These are phyloP conservation scores for Heteromurus nitidus DNA, from an alignment of 2,888 invertebrate genomes.

Conservation along the genomic window DNA sequence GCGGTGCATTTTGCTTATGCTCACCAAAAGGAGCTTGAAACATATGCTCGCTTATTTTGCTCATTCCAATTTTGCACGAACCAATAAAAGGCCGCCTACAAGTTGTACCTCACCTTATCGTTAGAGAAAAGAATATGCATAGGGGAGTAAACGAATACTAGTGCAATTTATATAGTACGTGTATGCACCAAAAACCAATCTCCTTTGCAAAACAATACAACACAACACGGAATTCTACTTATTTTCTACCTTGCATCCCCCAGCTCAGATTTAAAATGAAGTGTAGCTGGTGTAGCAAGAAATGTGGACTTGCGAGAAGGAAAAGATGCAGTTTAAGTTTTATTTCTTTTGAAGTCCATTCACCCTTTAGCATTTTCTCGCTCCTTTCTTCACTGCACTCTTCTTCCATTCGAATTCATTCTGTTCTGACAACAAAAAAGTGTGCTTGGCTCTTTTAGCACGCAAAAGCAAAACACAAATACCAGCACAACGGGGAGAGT, in stretches of 20 bases:
- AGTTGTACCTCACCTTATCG: not conserved
- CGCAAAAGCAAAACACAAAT: slow-evolving; percentile 16
- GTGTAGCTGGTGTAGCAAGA: not conserved
- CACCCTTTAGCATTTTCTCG: slow-evolving; percentile 40
- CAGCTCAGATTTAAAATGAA: not conserved
- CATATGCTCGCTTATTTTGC: slow-evolving; percentile 23
- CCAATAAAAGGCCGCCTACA: slow-evolving; percentile 17
- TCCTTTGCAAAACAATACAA: not conserved
- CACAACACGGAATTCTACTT: not conserved
- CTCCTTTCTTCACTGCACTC: slow-evolving; percentile 16
- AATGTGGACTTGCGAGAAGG: not conserved
- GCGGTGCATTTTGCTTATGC: not conserved
- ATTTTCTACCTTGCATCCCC: not conserved
- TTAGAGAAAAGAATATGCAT: too few relatives aligned
- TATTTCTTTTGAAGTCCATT: slow-evolving; percentile 41
- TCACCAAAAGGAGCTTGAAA: not conserved
- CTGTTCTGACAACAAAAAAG: slow-evolving; percentile 1
- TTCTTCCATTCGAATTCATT: slow-evolving; percentile 21
- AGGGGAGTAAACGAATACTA: not conserved
- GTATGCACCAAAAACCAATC: slow-evolving; percentile 2
- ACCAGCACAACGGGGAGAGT: too few relatives aligned
- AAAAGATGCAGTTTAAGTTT: not conserved
- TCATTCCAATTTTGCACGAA: not conserved
- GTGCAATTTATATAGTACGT: not conserved
- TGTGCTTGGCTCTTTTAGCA: slow-evolving; percentile 6